phyloP scores from a whole-genome alignment of 2,797 vertebrate species.

The Alauda arvensis region DNA sequence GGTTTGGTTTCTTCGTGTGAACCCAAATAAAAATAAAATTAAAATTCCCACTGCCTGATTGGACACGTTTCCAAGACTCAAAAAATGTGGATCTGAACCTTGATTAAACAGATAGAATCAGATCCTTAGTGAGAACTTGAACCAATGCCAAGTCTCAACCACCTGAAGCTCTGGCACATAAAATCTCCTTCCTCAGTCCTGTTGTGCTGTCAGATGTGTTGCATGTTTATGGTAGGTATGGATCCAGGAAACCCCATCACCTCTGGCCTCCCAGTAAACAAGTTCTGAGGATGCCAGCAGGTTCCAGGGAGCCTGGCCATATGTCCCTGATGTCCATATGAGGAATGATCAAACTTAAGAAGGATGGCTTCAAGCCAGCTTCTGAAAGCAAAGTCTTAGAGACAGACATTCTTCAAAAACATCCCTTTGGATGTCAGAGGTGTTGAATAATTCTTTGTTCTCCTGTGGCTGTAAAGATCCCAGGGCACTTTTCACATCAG shows the following conservation, averaged over 20 bases:
- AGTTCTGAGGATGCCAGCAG: not conserved
- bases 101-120: slow-evolving; percentile 15
- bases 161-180: slow-evolving; percentile 45
- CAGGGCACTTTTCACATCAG: not conserved
- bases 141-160: not conserved
- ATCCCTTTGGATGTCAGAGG: slow-evolving; percentile 10
- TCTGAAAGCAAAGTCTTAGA: slow-evolving; percentile 19
- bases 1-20: not conserved
- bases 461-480: not conserved
- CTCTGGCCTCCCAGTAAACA: slow-evolving; percentile 26
- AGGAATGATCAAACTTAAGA: slow-evolving; percentile 28
- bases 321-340: slow-evolving; percentile 23
- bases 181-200: slow-evolving; percentile 15
- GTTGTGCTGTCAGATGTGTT: slow-evolving; percentile 30
- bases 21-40: slow-evolving; percentile 30
- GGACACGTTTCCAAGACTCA: not conserved
- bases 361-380: slow-evolving; percentile 27
- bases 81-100: not conserved
- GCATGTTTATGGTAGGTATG: slow-evolving; percentile 6
- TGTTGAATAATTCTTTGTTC: slow-evolving; percentile 2
- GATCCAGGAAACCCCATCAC: slow-evolving; percentile 9
- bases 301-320: slow-evolving; percentile 13
- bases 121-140: slow-evolving; percentile 6
- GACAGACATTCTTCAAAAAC: slow-evolving; percentile 15
- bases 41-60: slow-evolving; percentile 6